Evolutionary conservation across 2,888 invertebrate genomes (phyloP), one percentile per base, ranked within the genome.

Genomic region (Rhaphigaster nebulosa): DNA sequence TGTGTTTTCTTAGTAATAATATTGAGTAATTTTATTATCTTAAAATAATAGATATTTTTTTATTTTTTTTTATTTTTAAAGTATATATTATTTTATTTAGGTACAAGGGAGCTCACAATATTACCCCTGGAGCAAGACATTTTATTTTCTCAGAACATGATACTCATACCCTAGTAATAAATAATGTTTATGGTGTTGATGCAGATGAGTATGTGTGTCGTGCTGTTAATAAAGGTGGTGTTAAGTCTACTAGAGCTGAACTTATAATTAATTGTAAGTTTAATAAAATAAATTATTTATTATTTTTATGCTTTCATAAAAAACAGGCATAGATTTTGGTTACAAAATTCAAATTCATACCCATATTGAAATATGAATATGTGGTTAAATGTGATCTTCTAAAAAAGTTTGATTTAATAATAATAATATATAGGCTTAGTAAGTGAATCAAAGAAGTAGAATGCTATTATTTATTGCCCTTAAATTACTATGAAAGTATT

Each of bases 201-300:
- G 98, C 99, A 0, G 99, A 99, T 94, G 99, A 99, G 94, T 99
- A 99, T 94, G 96, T 98, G 23, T 98, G 98, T 93, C 96, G 99
- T 91, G 99, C 99, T 4, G 97, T 97, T 92, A 99, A 99, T 95
- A 96, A 97, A 93, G 99, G 97, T 26, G 99, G 99, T 50, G 96
- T 97, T 54, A 98, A 98, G 94, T 98, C 98, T 90, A 99, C 99
- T n/a, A 95, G 99, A 92, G 99, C 98, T 60, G 98, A 99, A 93
- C 95, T 99, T 91, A 95, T 97, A 90, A 99, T 99, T 93, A 99
- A 98, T 97, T 98, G 98, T 98, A 94, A 96, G 97, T 95, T 34
- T 70, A 8, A 70, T 34, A 13, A 70, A 18, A 70, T 34, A 34
- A 34, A 20, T 34, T 65, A 65, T n/a, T 65, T n/a, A 23, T 6